Percentiles rank a stretch among this genome's conserved stretches.
These are phyloP conservation scores for Oncorhynchus kisutch DNA, from an alignment of 2,113 vertebrate species.

Conservation along the genomic window DNA sequence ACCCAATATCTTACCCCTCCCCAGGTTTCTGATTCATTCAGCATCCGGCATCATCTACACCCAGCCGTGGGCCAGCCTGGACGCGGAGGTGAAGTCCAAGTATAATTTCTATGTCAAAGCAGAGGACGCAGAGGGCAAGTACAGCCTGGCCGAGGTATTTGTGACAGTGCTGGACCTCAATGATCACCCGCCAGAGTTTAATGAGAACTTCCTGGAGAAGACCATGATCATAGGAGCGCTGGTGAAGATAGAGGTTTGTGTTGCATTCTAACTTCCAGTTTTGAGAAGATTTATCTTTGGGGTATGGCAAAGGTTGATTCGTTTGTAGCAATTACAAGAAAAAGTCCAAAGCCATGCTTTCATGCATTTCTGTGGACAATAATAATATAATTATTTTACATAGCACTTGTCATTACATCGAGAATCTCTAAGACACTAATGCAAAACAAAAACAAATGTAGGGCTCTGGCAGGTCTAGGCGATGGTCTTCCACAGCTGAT, in stretches of 20 bases:
- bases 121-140: slow-evolving; percentile 88
- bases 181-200: slow-evolving; percentile 90
- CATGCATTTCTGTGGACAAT: no score
- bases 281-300: no score
- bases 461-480: no score
- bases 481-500: no score
- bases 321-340: no score
- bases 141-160: slow-evolving; percentile 90
- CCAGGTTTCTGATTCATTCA: slow-evolving; percentile 89
- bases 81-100: slow-evolving; percentile 86
- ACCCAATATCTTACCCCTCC: slow-evolving; percentile 8
- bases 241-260: slow-evolving; percentile 87
- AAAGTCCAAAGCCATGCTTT: no score
- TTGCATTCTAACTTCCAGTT: no score
- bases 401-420: no score
- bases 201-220: slow-evolving; percentile 84
- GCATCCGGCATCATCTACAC: slow-evolving; percentile 88
- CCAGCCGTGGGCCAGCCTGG: slow-evolving; percentile 92
- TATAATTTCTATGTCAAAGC: slow-evolving; percentile 96
- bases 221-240: slow-evolving; percentile 90
- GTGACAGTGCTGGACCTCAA: slow-evolving; percentile 89
- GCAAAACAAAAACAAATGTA: no score
- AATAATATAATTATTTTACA: no score
- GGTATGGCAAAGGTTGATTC: no score
- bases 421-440: no score